Evolutionary conservation across 2,888 invertebrate genomes (phyloP).

Genomic region (Noctua fimbriata): DNA sequence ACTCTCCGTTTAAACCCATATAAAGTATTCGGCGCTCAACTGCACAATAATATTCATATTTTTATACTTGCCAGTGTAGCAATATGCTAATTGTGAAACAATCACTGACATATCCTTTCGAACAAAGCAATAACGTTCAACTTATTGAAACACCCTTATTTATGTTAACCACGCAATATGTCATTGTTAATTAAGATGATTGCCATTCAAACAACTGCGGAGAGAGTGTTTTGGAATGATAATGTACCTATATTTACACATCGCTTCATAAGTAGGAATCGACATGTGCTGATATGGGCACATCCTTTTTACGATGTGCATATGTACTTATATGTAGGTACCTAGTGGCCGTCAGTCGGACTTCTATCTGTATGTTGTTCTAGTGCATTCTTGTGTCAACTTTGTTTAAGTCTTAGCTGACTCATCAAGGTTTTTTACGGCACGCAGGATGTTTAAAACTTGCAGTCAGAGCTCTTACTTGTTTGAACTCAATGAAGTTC

Average conservation of each 20-base stretch:
- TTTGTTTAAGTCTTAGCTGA: constrained; percentile 31
- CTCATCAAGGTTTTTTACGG: constrained; percentile 41
- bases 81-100: constrained; percentile 84
- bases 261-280: constrained; percentile 29
- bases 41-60: constrained; percentile 86
- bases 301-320: constrained; percentile 52
- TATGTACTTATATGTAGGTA: constrained; percentile 5
- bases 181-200: constrained; percentile 55
- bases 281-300: constrained; percentile 47
- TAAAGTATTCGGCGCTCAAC: constrained; percentile 84
- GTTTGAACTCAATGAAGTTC: not conserved
- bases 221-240: constrained; percentile 60
- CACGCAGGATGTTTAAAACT: constrained; percentile 12
- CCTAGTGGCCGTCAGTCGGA: constrained; percentile 13
- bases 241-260: constrained; percentile 30
- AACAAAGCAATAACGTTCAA: constrained; percentile 55
- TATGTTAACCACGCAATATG: constrained; percentile 42
- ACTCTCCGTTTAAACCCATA: constrained; percentile 88
- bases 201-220: constrained; percentile 44
- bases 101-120: constrained; percentile 70
- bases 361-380: constrained; percentile 24
- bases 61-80: constrained; percentile 82
- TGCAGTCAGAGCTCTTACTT: constrained; percentile 10
- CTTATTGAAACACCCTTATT: constrained; percentile 61
- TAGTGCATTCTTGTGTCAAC: constrained; percentile 44